These are phyloP conservation scores for Seriola quinqueradiata DNA, from an alignment of 2,113 vertebrate species.

Conservation along the genomic window DNA sequence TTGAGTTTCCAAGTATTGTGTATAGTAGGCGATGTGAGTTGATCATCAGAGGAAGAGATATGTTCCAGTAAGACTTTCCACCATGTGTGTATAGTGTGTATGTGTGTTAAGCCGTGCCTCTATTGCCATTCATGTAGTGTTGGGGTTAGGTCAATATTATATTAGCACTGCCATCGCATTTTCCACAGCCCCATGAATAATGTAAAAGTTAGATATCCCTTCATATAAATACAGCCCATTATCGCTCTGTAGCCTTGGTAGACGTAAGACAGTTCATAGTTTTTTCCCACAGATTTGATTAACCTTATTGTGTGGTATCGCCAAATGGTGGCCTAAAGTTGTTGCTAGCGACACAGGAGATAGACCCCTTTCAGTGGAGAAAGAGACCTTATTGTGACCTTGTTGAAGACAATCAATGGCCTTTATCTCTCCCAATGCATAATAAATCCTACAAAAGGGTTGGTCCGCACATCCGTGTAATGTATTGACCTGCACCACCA, in stretches of 20 bases:
- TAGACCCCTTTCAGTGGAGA: slow-evolving; percentile 73
- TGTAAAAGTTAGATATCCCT: slow-evolving; percentile 80
- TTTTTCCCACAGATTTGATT: slow-evolving; percentile 74
- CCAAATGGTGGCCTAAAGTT: slow-evolving; percentile 74
- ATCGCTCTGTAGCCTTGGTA: slow-evolving; percentile 73
- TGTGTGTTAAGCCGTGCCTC: slow-evolving; percentile 59
- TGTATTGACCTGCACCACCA: slow-evolving; percentile 80
- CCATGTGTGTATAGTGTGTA: slow-evolving; percentile 35
- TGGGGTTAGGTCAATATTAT: slow-evolving; percentile 83
- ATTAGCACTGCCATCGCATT: slow-evolving; percentile 82
- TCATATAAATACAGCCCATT: slow-evolving; percentile 79
- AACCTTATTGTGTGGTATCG: slow-evolving; percentile 70
- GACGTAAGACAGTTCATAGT: slow-evolving; percentile 69
- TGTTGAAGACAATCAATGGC: slow-evolving; percentile 85
- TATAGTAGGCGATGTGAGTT: slow-evolving; percentile 65
- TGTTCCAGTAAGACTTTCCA: slow-evolving; percentile 74
- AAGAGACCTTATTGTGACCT: slow-evolving; percentile 81
- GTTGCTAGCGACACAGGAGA: slow-evolving; percentile 68
- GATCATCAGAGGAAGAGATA: slow-evolving; percentile 77
- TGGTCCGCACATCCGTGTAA: slow-evolving; percentile 82
- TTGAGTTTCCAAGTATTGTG: slow-evolving; percentile 73
- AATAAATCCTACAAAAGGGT: slow-evolving; percentile 83
- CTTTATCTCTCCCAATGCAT: slow-evolving; percentile 85
- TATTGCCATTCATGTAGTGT: slow-evolving; percentile 79
- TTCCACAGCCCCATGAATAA: slow-evolving; percentile 81